A percentile compares a stretch with the other conserved stretches of the same genome.
Conservation (phyloP, 2,888 invertebrate genomes). For the Balanococcus diminutus region DNA sequence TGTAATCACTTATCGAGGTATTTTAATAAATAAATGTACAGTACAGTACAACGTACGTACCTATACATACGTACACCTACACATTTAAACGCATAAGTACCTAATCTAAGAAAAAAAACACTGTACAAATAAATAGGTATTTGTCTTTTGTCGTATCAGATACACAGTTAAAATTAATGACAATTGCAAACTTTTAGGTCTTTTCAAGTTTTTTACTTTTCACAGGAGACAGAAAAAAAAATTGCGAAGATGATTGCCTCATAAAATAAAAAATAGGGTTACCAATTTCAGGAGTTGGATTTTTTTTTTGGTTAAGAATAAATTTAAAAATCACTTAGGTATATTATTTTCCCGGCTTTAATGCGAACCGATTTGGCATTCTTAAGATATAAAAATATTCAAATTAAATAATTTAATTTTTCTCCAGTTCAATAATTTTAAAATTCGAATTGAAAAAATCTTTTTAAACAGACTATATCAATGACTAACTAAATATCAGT, state of each 20-base stretch:
- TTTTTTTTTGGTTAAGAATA: neutral
- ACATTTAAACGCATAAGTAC: neutral
- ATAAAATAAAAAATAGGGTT: neutral
- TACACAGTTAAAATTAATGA: slow-evolving; percentile 18
- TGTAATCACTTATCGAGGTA: slow-evolving; percentile 9
- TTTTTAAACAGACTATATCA: neutral
- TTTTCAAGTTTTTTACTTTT: neutral
- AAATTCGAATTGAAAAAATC: neutral
- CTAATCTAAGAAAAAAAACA: neutral
- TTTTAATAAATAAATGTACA: slow-evolving; percentile 4
- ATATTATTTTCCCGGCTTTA: slow-evolving; percentile 16
- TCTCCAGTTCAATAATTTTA: neutral
- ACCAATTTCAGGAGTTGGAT: neutral
- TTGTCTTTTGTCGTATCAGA: slow-evolving; percentile 49
- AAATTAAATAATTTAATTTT: neutral
- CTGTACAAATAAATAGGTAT: slow-evolving; percentile 48
- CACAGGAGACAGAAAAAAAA: neutral
- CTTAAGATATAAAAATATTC: neutral
- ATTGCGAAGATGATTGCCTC: neutral
- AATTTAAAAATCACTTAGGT: neutral
- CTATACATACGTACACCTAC: slow-evolving; percentile 1
- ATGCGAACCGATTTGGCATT: neutral
- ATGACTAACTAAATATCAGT: neutral
- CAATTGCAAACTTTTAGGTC: slow-evolving; percentile 11
- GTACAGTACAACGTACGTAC: neutral